These are phyloP conservation scores for Danio jaintianensis DNA, from an alignment of 2,797 vertebrate genomes.

Conservation along the genomic window DNA sequence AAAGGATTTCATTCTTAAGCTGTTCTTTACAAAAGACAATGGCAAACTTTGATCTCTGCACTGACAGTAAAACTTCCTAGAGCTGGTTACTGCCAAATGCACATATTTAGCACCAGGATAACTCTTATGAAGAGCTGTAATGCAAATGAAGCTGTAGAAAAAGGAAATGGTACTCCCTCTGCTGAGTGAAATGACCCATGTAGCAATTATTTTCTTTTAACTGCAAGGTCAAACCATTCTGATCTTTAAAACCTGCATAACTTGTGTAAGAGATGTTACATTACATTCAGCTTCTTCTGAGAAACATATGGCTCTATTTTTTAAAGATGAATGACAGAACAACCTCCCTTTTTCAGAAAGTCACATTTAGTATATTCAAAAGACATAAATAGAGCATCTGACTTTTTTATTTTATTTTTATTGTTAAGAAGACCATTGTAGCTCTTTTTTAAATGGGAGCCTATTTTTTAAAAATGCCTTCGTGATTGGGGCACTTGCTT, in stretches of 20 bases:
- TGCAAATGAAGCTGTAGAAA: neutral
- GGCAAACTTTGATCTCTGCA: neutral
- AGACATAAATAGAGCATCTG: neutral
- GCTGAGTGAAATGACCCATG: neutral
- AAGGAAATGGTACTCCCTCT: neutral
- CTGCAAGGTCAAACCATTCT: constrained; percentile 23
- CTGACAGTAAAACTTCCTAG: neutral
- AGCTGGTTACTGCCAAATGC: neutral
- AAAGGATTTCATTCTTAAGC: neutral
- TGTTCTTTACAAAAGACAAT: neutral
- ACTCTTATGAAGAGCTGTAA: constrained; percentile 5
- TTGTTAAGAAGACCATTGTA: neutral
- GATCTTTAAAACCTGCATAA: constrained; percentile 7
- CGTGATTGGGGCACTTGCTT: neutral
- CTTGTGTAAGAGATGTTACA: neutral
- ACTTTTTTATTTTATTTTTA: neutral
- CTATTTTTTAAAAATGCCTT: neutral
- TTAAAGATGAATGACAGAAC: constrained; percentile 11
- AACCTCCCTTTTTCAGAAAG: neutral
- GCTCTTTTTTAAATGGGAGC: neutral
- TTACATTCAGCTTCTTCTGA: constrained; percentile 1
- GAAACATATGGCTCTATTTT: constrained; percentile 18
- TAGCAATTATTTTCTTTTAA: constrained; percentile 43
- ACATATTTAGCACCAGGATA: neutral
- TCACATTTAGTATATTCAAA: neutral